Evolutionary conservation across 1,140 invertebrate genomes (phyloP), one percentile per base, ranked within the genome.

Genomic region (Piezodorus guildinii): DNA sequence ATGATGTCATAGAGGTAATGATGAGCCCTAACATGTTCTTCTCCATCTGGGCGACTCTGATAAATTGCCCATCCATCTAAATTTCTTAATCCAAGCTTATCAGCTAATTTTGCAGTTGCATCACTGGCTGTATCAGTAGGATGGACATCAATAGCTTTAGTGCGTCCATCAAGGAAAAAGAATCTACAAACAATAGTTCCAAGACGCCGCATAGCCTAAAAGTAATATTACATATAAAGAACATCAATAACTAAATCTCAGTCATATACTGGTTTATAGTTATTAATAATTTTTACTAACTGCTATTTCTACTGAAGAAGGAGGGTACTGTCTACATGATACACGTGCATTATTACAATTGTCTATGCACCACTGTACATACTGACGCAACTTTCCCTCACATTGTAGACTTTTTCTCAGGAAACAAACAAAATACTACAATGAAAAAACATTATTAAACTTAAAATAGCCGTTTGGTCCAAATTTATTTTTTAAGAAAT

Each of bases 61-160:
- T 93, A 96, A 62, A 97, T 87, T 0, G 93, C 91, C 94, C 94
- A 97, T 34, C 94, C 94, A 66, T 95, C 91, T 2, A 91, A 76
- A 52, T 85, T 86, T 64, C 82, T 76, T 9, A 96, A 79, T 34
- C 88, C 89, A 51, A 96, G 82, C 73, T 94, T 90, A 72, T 94
- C 90, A 0, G 91, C 91, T 16, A 98, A 78, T 70, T 91, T 90
- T 5, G 84, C 81, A 12, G 94, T 86, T 0, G 94, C 91, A 71
- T 96, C 92, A 5, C 85, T 83, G 0, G 91, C 93, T 4, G 93
- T 96, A 71, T 96, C 93, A 1, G 90, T 91, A 0, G 94, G 92
- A 79, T 95, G 90, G 15, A 96, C 87, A 73, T 95, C 93, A 44
- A 97, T 91, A 0, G 93, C 93, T 75, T 96, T 96, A 0, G 91